Percentiles rank a stretch among this genome's conserved stretches.
Evolutionary conservation across 2,797 vertebrate species (phyloP).

Genomic region (Alfaro cultratus): DNA sequence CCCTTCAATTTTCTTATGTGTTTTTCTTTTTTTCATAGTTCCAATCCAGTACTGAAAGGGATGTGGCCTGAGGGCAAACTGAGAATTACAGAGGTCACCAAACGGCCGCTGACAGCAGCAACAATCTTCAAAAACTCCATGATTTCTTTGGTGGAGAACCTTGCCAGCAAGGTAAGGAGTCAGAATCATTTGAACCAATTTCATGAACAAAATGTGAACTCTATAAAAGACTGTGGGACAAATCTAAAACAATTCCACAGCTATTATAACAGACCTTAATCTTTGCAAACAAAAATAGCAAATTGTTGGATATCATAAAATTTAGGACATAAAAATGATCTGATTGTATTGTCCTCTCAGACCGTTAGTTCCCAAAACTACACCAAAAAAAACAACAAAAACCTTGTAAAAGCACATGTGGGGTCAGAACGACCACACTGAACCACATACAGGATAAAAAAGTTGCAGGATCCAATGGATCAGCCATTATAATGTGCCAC

Average conservation of each 20-base stretch:
- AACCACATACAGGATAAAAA: no score
- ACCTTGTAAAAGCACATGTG: no score
- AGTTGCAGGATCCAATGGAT: neutral
- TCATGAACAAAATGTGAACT: neutral
- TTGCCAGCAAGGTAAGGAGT: slow-evolving; percentile 89
- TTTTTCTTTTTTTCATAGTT: slow-evolving; percentile 72
- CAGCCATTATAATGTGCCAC: neutral
- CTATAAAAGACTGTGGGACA: neutral
- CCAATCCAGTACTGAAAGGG: slow-evolving; percentile 91
- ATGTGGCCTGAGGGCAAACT: slow-evolving; percentile 99
- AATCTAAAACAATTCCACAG: neutral
- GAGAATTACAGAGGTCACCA: slow-evolving; percentile 98
- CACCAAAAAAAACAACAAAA: no score
- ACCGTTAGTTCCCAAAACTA: no score
- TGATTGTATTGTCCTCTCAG: neutral
- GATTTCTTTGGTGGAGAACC: slow-evolving; percentile 96
- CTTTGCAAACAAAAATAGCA: neutral
- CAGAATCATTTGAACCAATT: neutral
- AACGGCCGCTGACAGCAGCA: slow-evolving; percentile 93
- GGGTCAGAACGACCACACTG: no score
- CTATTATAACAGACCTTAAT: neutral
- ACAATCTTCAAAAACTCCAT: slow-evolving; percentile 98
- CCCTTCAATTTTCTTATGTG: neutral
- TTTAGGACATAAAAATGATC: neutral
- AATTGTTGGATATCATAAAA: neutral